Percentiles rank a stretch among this genome's conserved stretches.
phyloP scores from a whole-genome alignment of 2,797 vertebrate genomes.

The Buphagus erythrorhynchus region DNA sequence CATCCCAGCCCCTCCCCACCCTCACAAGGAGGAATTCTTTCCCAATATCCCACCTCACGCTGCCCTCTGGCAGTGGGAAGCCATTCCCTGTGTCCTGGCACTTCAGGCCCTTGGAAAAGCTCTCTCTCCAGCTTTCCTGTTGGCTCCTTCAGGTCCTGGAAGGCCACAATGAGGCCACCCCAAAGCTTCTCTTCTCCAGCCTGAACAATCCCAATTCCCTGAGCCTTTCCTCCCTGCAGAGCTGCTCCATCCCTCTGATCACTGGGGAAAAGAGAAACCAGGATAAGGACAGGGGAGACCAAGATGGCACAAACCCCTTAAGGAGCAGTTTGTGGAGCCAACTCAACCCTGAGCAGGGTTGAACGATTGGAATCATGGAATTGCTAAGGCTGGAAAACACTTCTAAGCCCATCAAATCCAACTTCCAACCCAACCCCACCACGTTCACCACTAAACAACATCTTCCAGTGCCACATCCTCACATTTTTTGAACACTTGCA shows the following conservation, averaged over 20 bases:
- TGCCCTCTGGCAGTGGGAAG: background rate
- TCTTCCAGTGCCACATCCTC: background rate
- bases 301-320: background rate
- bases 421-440: background rate
- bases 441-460: fast-evolving
- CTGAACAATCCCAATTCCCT: background rate
- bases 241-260: background rate
- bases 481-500: background rate
- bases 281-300: fast-evolving
- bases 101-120: background rate
- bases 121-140: background rate
- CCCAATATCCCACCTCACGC: background rate
- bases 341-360: background rate
- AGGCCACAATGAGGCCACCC: fast-evolving
- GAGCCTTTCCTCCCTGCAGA: background rate
- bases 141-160: background rate
- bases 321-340: background rate
- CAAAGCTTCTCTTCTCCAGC: background rate
- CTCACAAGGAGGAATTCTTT: background rate
- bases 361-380: fast-evolving
- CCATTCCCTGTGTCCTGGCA: background rate
- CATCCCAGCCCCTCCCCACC: background rate
- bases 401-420: background rate
- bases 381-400: background rate
- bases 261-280: background rate